These are phyloP conservation scores for Folsomia manolachei DNA, from an alignment of 2,888 invertebrate genomes.

Conservation along the genomic window DNA sequence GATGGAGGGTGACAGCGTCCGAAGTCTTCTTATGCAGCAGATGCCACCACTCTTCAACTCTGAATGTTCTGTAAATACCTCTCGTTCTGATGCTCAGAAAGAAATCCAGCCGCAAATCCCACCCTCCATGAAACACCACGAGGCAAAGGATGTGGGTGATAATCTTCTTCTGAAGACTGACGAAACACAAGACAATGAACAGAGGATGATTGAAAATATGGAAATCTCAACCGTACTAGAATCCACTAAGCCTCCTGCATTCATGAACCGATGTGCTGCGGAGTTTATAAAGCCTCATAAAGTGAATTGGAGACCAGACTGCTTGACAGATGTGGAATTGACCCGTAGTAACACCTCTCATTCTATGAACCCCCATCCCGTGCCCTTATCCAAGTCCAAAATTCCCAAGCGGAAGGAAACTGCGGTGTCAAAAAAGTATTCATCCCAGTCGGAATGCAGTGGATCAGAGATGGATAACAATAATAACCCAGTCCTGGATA, in stretches of 20 bases:
- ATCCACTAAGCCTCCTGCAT: neutral
- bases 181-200: neutral
- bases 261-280: neutral
- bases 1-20: too few species aligned
- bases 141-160: too few species aligned
- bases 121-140: too few species aligned
- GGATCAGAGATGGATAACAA: neutral
- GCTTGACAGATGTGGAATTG: too few species aligned
- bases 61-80: neutral
- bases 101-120: too few species aligned
- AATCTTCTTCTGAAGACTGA: neutral
- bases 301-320: too few species aligned
- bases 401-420: neutral
- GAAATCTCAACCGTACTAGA: neutral
- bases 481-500: too few species aligned
- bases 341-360: neutral
- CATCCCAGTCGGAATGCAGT: neutral
- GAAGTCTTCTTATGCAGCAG: too few species aligned
- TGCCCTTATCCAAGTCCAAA: neutral
- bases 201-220: neutral
- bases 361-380: too few species aligned
- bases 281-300: too few species aligned
- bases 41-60: neutral
- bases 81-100: neutral
- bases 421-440: neutral